These are phyloP conservation scores for Grallaria varia DNA, from an alignment of 2,113 vertebrate genomes.

Conservation along the genomic window DNA sequence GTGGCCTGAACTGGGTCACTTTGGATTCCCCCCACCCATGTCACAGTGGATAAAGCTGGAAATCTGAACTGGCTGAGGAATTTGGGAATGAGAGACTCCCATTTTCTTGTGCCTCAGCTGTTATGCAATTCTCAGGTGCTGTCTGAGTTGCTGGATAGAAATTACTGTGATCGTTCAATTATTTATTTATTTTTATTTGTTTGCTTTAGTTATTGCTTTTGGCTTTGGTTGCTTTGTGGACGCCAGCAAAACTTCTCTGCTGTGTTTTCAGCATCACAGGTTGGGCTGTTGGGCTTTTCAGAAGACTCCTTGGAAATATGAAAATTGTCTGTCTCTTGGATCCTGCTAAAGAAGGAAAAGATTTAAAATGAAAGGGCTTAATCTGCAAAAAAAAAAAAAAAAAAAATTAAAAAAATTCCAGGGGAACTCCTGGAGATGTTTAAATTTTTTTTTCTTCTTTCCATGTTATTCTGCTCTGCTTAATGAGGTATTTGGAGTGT, in stretches of 20 bases:
- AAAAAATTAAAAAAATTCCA: not conserved
- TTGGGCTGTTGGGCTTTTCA: not conserved
- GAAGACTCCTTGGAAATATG: not conserved
- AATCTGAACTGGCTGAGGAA: not conserved
- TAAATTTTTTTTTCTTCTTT: not conserved
- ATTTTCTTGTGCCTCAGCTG: not conserved
- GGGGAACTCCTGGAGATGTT: not conserved
- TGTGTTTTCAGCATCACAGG: not conserved
- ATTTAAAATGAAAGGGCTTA: not conserved
- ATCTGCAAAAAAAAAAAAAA: not conserved
- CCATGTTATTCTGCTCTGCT: not conserved
- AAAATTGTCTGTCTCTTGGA: not conserved
- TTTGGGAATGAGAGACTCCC: accelerated
- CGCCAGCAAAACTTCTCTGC: not conserved
- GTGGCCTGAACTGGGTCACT: not conserved
- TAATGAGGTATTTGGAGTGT: not conserved
- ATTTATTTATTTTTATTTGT: no score
- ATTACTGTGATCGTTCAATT: not conserved
- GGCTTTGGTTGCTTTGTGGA: not conserved
- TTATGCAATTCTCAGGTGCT: not conserved
- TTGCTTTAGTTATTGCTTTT: not conserved
- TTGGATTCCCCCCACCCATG: not conserved
- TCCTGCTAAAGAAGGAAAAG: not conserved
- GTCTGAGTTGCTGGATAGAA: not conserved
- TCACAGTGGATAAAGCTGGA: not conserved